Conservation (phyloP, 2,888 invertebrate genomes). For the Spisula subtruncata region DNA sequence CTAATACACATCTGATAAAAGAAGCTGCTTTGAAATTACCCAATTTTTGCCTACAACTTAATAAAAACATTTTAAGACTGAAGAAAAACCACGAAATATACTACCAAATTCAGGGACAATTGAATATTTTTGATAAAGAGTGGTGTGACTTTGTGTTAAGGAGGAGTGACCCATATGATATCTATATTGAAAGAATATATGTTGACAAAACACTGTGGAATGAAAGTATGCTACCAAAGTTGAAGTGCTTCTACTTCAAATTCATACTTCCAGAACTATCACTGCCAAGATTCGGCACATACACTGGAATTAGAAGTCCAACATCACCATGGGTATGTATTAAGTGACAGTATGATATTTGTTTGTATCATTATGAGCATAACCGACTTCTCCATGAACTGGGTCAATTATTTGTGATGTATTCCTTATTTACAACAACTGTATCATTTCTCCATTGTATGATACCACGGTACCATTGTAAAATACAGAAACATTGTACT, state of each 20-base stretch:
- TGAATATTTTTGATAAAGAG: slow-evolving; percentile 43
- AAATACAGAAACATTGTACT: too few relatives aligned
- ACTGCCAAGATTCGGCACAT: slow-evolving; percentile 50
- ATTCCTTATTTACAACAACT: too few relatives aligned
- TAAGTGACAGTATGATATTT: not conserved
- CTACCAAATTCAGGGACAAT: slow-evolving; percentile 8
- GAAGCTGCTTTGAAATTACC: slow-evolving; percentile 27
- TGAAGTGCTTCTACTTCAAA: slow-evolving; percentile 44
- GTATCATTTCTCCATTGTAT: too few relatives aligned
- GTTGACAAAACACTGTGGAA: slow-evolving; percentile 36
- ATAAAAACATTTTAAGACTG: slow-evolving; percentile 16
- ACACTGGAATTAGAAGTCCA: slow-evolving; percentile 51
- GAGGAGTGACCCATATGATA: slow-evolving; percentile 38
- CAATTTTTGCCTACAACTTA: slow-evolving; percentile 28
- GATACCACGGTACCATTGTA: too few relatives aligned
- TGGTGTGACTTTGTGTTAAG: slow-evolving; percentile 25
- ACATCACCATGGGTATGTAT: slow-evolving; percentile 45
- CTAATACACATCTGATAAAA: slow-evolving; percentile 9
- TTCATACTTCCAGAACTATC: slow-evolving; percentile 53
- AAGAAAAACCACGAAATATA: not conserved
- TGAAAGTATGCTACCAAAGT: slow-evolving; percentile 41
- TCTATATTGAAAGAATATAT: slow-evolving; percentile 45
- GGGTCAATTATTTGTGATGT: too few relatives aligned
- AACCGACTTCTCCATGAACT: too few relatives aligned
- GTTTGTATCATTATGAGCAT: not conserved